These are phyloP conservation scores for Cranoglanis bouderius DNA, from an alignment of 2,113 vertebrate genomes.

Conservation along the genomic window DNA sequence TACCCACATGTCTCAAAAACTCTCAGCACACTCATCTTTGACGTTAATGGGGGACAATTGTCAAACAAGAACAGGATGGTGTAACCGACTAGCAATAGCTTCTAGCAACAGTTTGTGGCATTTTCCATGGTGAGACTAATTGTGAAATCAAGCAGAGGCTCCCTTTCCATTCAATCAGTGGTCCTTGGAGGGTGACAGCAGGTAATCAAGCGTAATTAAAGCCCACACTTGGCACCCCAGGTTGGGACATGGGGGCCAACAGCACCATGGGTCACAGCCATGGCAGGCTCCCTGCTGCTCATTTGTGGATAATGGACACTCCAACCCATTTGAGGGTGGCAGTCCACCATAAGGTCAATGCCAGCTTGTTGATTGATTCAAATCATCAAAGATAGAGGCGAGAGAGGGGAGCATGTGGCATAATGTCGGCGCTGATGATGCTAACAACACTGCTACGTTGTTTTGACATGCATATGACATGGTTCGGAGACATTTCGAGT, in stretches of 20 bases:
- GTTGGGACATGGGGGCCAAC: slow-evolving; percentile 27
- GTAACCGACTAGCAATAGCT: slow-evolving; percentile 28
- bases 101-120: slow-evolving; percentile 10
- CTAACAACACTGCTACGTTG: slow-evolving; percentile 26
- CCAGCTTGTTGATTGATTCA: slow-evolving; percentile 34
- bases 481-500: not conserved
- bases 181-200: slow-evolving; percentile 37
- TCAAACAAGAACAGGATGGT: slow-evolving; percentile 41
- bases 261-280: slow-evolving; percentile 44
- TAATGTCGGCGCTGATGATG: slow-evolving; percentile 14
- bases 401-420: not conserved
- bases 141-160: slow-evolving; percentile 42
- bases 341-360: not conserved
- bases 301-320: slow-evolving; percentile 14
- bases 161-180: slow-evolving; percentile 24
- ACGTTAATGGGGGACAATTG: slow-evolving; percentile 20
- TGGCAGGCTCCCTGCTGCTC: slow-evolving; percentile 37
- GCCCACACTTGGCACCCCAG: slow-evolving; percentile 24
- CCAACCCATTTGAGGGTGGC: not conserved
- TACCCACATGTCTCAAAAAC: not conserved
- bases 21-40: slow-evolving; percentile 4
- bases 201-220: slow-evolving; percentile 54
- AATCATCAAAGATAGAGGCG: slow-evolving; percentile 37
- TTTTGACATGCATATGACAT: not conserved
- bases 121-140: slow-evolving; percentile 46